Base-by-base conservation (phyloP, 2,888 invertebrate genomes). In the Phania funesta region DNA sequence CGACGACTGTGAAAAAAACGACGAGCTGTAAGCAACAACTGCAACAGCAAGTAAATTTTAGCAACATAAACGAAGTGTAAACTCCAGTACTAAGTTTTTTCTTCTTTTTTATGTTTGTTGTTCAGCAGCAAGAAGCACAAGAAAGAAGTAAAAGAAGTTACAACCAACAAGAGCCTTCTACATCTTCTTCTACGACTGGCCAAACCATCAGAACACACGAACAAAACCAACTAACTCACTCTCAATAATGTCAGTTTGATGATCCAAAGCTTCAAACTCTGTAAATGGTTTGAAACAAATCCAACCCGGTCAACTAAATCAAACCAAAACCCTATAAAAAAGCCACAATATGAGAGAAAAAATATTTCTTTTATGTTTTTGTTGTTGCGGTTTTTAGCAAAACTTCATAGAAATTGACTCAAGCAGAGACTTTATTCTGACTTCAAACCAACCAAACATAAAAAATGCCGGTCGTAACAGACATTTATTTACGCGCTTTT, bases 241-340 rank as follows among this genome's bases (percentile, higher is more conserved):
- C 58, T 11, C 13, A 50, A 22, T n/a, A 2, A n/a, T 41, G 22
- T 22, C 22, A 62, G 41, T 41, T 29, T 29, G 38, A 60, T n/a
- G n/a, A 11, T 41, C 18, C 20, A 26, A 38, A 26, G 54, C 73
- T 46, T 73, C 70, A 68, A 70, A 81, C 68, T 56, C 60, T 60
- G 65, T 22, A 48, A 68, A 73, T 78, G 80, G 79, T 77, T 83
- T 80, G 85, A 88, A 87, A 11, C 18, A 38, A 52, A 86, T 86
- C 86, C 87, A 86, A 86, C 81, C 85, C 88, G 88, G 85, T 85
- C 88, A 86, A 86, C 85, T 41, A 7, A 46, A 83, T 78, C 70
- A 79, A 58, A 56, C 16, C 32, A 64, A 74, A 82, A 65, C 76
- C 75, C 83, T 83, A n/a, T 26, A 13, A 20, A 18, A 46, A 46